These are phyloP conservation scores for Lymantria dispar DNA, from an alignment of 2,888 invertebrate genomes.

Conservation along the genomic window DNA sequence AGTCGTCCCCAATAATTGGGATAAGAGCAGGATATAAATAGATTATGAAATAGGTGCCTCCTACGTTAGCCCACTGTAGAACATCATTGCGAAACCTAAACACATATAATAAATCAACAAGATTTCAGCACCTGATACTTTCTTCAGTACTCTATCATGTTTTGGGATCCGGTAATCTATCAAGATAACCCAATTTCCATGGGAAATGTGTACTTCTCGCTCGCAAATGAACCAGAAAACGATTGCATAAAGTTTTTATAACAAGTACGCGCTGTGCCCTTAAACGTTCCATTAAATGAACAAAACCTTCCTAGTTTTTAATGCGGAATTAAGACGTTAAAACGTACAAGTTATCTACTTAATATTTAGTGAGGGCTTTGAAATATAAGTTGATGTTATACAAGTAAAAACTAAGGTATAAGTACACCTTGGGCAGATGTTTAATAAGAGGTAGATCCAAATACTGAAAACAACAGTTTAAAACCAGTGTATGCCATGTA, in stretches of 20 bases:
- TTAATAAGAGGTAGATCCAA: too few species aligned
- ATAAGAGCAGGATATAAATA: too few species aligned
- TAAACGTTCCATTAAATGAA: constrained; percentile 3
- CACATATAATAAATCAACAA: constrained; percentile 17
- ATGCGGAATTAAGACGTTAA: constrained; percentile 2
- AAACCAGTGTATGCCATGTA: too few species aligned
- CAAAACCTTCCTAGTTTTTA: constrained; percentile 13
- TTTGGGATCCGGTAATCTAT: constrained; percentile 62
- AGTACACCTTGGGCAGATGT: too few species aligned
- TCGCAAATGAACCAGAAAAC: constrained; percentile 32
- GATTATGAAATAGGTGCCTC: too few species aligned
- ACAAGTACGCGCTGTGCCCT: not conserved
- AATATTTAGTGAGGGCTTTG: too few species aligned
- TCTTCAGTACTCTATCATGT: constrained; percentile 41
- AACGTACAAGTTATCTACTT: too few species aligned
- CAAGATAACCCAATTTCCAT: constrained; percentile 77
- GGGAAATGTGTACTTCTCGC: constrained; percentile 51
- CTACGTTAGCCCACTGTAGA: too few species aligned
- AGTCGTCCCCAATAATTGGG: too few species aligned
- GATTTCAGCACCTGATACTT: constrained; percentile 36
- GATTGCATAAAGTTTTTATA: constrained; percentile 29
- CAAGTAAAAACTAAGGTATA: too few species aligned
- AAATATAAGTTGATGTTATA: too few species aligned
- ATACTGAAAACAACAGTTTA: too few species aligned
- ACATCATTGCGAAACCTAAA: constrained; percentile 15